Conservation (phyloP, 2,113 vertebrate genomes). For the Harpagus bidentatus region DNA sequence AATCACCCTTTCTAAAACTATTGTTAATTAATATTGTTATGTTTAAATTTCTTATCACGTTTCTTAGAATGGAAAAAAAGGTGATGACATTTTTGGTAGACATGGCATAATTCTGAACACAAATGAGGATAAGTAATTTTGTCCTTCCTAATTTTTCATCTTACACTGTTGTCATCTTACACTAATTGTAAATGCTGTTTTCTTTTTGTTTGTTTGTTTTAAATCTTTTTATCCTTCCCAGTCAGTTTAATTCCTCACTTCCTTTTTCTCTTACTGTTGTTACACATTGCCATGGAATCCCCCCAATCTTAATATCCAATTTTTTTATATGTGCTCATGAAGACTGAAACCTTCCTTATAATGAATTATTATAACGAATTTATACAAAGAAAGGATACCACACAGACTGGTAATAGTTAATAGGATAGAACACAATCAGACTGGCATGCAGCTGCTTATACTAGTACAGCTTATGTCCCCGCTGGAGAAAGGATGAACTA, state of each 20-base stretch:
- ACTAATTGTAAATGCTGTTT: neutral
- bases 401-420: neutral
- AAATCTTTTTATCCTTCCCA: neutral
- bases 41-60: neutral
- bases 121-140: neutral
- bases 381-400: neutral
- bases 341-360: neutral
- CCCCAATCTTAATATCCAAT: accelerated
- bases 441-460: neutral
- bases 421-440: neutral
- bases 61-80: neutral
- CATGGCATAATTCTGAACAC: neutral
- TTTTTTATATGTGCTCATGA: neutral
- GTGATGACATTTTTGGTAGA: neutral
- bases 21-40: neutral
- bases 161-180: neutral
- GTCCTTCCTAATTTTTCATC: neutral
- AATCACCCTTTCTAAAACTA: neutral
- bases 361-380: neutral
- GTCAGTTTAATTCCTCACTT: neutral
- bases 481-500: neutral
- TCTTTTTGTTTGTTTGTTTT: no score
- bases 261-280: neutral
- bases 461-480: neutral
- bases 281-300: neutral